Evolutionary conservation across 1,140 invertebrate species (phyloP), one percentile per base, ranked within the genome.

Genomic region (Drosophila nannoptera): DNA sequence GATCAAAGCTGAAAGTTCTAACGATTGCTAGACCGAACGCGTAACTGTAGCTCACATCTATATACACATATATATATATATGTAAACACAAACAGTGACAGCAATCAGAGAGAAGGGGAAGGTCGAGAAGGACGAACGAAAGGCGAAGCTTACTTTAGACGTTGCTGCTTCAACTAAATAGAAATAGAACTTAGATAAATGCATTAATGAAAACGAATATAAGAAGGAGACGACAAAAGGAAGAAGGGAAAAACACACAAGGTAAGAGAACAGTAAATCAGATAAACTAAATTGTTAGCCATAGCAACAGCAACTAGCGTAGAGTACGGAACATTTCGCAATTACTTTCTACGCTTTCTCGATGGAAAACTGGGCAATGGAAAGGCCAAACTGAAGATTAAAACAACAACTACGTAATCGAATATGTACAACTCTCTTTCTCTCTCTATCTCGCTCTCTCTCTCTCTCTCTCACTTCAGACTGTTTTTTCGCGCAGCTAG

Each of bases 401-500:
- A 55, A 80, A 7, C 46, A 80, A 65, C 61, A 81, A 78, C 70
- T 82, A 81, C 78, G 78, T 82, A 83, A 82, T 48, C 29, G 59
- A 82, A 58, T 62, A 82, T 81, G 78, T 81, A 82, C 78, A 81
- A 81, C 56, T 75, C 40, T 75, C 52, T 78, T 22, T 22, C 22
- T 22, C 22, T 22, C 3, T 22, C 22, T n/a, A n/a, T 22, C 22
- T 22, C 22, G 1, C 22, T 22, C 22, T 22, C 22, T 22, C 22
- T 22, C 22, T 22, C 1, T 22, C 22, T 22, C 22, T 22, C 22
- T 2, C 22, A 22, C 50, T n/a, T n/a, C n/a, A n/a, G 62, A 83
- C 69, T 77, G 59, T 82, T 80, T 61, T 46, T 48, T 72, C 29
- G 45, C 43, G 35, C 42, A 49, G 5, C 11, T 61, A 52, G 6